Percentiles rank a stretch among this genome's conserved stretches.
Conservation (phyloP, 2,888 invertebrate genomes). For the Toxonevra muliebris region DNA sequence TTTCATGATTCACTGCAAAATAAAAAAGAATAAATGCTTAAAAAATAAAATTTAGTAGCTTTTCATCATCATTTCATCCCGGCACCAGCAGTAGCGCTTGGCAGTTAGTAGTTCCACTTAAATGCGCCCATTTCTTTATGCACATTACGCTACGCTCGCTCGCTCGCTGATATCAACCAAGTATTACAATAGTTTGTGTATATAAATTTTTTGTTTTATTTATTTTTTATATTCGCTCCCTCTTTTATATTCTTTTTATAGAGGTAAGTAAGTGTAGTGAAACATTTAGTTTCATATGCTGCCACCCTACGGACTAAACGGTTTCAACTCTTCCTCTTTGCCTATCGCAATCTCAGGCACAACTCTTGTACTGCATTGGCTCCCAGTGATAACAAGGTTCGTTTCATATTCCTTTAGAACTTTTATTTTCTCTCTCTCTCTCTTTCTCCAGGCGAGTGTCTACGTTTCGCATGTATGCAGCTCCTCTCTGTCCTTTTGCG, state of each 20-base stretch:
- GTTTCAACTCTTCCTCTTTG: too few relatives aligned
- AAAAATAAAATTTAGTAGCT: not conserved
- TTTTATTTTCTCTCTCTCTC: not conserved
- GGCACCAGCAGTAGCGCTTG: not conserved
- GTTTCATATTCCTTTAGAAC: not conserved
- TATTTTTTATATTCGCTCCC: not conserved
- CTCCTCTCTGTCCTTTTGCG: conserved; percentile 15
- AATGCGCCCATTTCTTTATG: conserved; percentile 17
- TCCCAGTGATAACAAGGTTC: too few relatives aligned
- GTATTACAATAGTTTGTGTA: not conserved
- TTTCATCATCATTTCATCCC: not conserved
- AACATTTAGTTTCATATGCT: too few relatives aligned
- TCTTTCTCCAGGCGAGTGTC: not conserved
- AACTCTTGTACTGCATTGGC: too few relatives aligned
- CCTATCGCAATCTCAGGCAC: too few relatives aligned
- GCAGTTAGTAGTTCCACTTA: conserved; percentile 3
- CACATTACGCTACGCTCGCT: conserved; percentile 1
- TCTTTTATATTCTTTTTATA: not conserved
- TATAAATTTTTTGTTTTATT: too few relatives aligned
- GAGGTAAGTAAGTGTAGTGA: too few relatives aligned
- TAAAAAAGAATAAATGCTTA: too few relatives aligned
- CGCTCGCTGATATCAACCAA: not conserved
- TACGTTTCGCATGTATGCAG: too few relatives aligned
- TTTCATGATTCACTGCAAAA: too few relatives aligned
- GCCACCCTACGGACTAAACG: too few relatives aligned